Conservation (phyloP, 92 coral and sea anemone genomes). For the Zoanthus gigantus region DNA sequence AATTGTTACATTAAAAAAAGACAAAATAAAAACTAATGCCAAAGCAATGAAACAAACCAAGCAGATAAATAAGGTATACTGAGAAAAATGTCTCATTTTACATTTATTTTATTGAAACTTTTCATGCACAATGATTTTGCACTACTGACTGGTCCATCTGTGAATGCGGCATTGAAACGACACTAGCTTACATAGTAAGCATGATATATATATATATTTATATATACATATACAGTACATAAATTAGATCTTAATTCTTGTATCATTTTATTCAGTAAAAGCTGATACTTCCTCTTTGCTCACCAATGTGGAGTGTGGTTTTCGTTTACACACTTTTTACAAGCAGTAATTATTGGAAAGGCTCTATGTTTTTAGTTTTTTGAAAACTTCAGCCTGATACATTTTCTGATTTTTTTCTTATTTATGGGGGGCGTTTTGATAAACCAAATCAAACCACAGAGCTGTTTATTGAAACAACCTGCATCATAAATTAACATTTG, state of each 20-base stretch:
- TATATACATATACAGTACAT: slow-evolving; percentile 19
- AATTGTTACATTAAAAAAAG: neutral
- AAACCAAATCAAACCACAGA: no score
- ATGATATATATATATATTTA: neutral
- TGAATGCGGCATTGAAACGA: slow-evolving; percentile 17
- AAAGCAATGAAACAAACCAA: neutral
- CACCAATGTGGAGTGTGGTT: neutral
- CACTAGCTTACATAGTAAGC: slow-evolving; percentile 43
- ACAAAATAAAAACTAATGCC: neutral
- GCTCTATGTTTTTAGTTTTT: neutral
- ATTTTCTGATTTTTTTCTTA: no score
- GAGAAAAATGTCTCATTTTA: neutral
- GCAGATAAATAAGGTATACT: no score
- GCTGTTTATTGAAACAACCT: no score
- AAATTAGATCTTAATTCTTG: slow-evolving; percentile 2
- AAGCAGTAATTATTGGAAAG: neutral
- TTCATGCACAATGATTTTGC: slow-evolving; percentile 17
- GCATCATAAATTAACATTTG: no score
- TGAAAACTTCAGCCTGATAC: neutral
- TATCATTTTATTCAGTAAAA: neutral
- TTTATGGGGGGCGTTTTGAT: no score
- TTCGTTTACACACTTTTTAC: neutral
- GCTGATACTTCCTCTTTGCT: neutral
- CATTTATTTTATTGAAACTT: slow-evolving; percentile 11
- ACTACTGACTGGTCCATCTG: neutral